A percentile compares a stretch with the other conserved stretches of the same genome.
Evolutionary conservation across 2,888 invertebrate species (phyloP).

Genomic region (Galerucella pusilla): DNA sequence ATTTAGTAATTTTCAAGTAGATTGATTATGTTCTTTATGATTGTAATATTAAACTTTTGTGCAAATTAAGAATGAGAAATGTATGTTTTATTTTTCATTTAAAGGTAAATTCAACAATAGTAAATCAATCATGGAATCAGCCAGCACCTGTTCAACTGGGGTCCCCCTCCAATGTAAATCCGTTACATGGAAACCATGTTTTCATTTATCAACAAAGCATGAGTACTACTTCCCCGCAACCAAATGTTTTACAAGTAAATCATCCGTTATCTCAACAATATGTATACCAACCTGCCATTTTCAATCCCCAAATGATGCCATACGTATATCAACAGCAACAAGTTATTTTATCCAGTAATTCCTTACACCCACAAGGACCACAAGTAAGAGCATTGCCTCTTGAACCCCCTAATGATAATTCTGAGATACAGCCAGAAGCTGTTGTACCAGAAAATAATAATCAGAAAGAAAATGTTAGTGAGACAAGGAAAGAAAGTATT

Average conservation of each 20-base stretch:
- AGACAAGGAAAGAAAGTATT: slow-evolving; percentile 55
- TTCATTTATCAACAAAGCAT: slow-evolving; percentile 71
- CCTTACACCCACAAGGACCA: slow-evolving; percentile 61
- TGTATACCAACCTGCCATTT: slow-evolving; percentile 65
- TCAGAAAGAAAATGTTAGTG: slow-evolving; percentile 33
- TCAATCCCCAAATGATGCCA: slow-evolving; percentile 68
- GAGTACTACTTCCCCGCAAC: slow-evolving; percentile 63
- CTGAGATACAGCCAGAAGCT: slow-evolving; percentile 18
- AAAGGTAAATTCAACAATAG: slow-evolving; percentile 43
- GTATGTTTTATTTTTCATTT: neutral
- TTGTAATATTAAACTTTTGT: neutral
- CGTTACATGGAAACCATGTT: slow-evolving; percentile 62
- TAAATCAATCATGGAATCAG: slow-evolving; percentile 61
- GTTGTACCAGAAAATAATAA: slow-evolving; percentile 32
- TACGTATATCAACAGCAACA: slow-evolving; percentile 70
- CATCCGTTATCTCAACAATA: slow-evolving; percentile 67
- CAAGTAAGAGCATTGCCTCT: slow-evolving; percentile 57
- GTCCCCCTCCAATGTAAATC: slow-evolving; percentile 56
- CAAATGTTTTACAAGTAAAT: slow-evolving; percentile 62
- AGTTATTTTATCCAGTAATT: slow-evolving; percentile 66
- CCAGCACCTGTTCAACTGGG: slow-evolving; percentile 43
- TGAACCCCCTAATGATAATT: slow-evolving; percentile 50
- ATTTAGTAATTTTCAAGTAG: too few relatives aligned
- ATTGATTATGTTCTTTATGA: too few relatives aligned
- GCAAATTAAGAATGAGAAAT: neutral